Conservation (phyloP, 2,797 vertebrate genomes). For the Myripristis jacobus region DNA sequence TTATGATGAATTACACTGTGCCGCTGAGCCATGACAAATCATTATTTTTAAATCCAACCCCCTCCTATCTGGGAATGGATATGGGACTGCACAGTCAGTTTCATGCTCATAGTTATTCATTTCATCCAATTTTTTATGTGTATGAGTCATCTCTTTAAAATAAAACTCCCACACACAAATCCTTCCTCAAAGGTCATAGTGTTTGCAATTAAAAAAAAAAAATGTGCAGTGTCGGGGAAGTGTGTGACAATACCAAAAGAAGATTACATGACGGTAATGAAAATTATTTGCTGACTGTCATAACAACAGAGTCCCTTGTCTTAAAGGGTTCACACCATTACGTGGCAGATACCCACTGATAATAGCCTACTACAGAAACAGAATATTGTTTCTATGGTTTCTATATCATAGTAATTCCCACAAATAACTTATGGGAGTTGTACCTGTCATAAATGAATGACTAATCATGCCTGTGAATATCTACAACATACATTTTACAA, state of each 20-base stretch:
- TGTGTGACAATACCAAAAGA: constrained; percentile 39
- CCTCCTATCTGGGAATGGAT: not conserved
- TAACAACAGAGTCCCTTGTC: not conserved
- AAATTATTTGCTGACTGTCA: constrained; percentile 9
- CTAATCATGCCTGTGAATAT: too few relatives aligned
- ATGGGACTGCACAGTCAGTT: constrained; percentile 26
- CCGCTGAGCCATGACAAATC: constrained; percentile 41
- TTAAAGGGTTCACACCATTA: not conserved
- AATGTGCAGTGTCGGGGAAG: constrained; percentile 35
- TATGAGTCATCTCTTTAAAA: constrained; percentile 61
- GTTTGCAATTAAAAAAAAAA: constrained; percentile 52
- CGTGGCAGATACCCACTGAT: not conserved
- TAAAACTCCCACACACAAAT: constrained; percentile 50
- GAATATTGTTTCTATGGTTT: too few relatives aligned
- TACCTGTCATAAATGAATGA: too few relatives aligned
- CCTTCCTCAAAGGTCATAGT: constrained; percentile 41
- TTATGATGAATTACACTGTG: constrained; percentile 17
- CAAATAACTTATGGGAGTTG: too few relatives aligned
- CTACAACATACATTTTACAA: too few relatives aligned
- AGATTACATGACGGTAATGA: constrained; percentile 21
- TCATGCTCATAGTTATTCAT: constrained; percentile 38
- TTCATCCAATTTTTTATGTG: constrained; percentile 8
- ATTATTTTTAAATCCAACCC: constrained; percentile 57
- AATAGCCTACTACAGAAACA: too few relatives aligned
- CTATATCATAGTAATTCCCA: too few relatives aligned